phyloP scores from a whole-genome alignment of 2,113 vertebrate genomes.

The Triplophysa tibetana region DNA sequence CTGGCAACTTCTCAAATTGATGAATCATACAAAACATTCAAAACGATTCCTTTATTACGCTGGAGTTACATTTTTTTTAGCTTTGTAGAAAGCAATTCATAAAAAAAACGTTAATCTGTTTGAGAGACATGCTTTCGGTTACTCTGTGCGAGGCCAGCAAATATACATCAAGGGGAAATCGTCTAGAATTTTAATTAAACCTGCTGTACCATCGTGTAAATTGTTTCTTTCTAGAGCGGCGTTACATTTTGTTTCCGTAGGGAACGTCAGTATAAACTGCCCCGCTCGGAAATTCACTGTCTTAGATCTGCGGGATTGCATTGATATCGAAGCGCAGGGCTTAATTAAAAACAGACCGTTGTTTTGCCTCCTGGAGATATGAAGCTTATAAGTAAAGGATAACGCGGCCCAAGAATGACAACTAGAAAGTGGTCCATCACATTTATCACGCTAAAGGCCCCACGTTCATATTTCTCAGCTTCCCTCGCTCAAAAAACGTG shows the following conservation, averaged over 20 bases:
- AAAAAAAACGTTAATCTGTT: not conserved
- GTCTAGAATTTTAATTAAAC: constrained; percentile 35
- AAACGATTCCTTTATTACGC: not conserved
- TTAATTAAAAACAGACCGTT: constrained; percentile 39
- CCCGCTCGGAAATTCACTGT: not conserved
- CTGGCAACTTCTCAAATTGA: no score
- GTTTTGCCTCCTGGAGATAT: constrained; percentile 37
- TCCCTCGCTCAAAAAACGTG: constrained; percentile 11
- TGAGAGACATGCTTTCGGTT: not conserved
- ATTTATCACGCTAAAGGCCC: not conserved
- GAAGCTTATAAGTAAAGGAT: constrained; percentile 8
- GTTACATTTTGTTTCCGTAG: constrained; percentile 14
- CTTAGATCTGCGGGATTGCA: constrained; percentile 20
- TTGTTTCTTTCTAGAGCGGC: constrained; percentile 14
- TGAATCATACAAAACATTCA: not conserved
- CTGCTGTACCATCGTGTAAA: not conserved
- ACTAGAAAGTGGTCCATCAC: not conserved
- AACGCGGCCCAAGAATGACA: constrained; percentile 24
- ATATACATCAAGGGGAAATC: not conserved
- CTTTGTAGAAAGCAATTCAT: not conserved
- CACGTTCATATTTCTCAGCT: not conserved
- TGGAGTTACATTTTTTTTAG: not conserved
- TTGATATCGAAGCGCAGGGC: constrained; percentile 28
- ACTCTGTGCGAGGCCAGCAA: not conserved
- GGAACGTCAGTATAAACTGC: constrained; percentile 11